These are phyloP conservation scores for Platysteira castanea DNA, from an alignment of 2,113 vertebrate genomes.

Conservation along the genomic window DNA sequence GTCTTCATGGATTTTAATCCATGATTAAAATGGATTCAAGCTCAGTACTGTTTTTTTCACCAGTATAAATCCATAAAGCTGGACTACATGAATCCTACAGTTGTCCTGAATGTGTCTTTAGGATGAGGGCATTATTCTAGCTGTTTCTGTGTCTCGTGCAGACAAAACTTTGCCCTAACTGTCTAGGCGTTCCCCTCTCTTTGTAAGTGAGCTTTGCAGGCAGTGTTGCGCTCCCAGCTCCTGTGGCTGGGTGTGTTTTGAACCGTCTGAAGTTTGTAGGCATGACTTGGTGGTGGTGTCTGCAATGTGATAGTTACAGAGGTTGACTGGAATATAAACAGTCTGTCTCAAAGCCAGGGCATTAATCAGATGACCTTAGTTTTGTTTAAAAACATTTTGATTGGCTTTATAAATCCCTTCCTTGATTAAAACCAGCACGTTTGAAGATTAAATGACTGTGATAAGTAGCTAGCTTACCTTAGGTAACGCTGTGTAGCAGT, in stretches of 20 bases:
- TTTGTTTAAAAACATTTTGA: not conserved
- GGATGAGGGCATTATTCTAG: not conserved
- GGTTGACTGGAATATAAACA: not conserved
- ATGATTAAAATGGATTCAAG: not conserved
- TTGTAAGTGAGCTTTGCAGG: not conserved
- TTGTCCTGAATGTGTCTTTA: not conserved
- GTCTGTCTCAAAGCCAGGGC: not conserved
- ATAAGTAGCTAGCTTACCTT: not conserved
- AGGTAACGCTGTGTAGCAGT: not conserved
- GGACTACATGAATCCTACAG: not conserved
- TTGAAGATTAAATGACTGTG: not conserved
- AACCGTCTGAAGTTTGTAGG: not conserved
- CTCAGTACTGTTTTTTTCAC: not conserved
- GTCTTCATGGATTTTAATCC: not conserved
- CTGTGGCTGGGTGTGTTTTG: not conserved
- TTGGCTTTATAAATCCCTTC: not conserved
- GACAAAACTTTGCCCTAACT: not conserved
- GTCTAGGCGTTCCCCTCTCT: not conserved
- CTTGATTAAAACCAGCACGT: not conserved
- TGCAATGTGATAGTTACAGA: not conserved
- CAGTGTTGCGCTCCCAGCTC: not conserved
- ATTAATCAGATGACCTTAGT: not conserved
- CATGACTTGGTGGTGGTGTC: not conserved
- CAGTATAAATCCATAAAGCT: not conserved
- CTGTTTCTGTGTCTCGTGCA: not conserved